Conservation (phyloP, 2,113 vertebrate genomes). For the Leuciscus idus region DNA sequence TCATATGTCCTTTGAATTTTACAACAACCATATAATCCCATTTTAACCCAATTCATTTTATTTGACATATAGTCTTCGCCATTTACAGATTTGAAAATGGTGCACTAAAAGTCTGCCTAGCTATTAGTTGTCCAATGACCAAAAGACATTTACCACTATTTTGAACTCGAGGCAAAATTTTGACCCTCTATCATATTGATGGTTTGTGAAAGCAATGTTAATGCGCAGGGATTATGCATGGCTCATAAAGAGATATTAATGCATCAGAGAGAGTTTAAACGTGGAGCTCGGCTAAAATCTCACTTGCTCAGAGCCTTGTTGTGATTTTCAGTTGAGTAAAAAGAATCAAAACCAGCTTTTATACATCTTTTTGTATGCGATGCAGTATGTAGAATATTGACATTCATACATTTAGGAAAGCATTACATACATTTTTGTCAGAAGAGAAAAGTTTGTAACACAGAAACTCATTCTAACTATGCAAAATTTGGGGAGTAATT, state of each 20-base stretch:
- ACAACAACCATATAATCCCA: neutral
- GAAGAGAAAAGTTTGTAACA: neutral
- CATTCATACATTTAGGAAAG: neutral
- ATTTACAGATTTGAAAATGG: neutral
- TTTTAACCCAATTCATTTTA: neutral
- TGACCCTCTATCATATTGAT: neutral
- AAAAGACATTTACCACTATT: neutral
- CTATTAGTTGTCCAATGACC: neutral
- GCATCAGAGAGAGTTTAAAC: neutral
- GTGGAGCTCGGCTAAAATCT: neutral
- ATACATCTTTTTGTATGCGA: neutral
- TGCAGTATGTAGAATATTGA: neutral
- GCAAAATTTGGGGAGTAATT: neutral
- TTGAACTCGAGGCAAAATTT: neutral
- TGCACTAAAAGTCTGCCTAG: constrained; percentile 30
- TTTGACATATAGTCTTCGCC: neutral
- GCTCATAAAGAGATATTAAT: neutral
- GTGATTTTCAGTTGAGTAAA: neutral
- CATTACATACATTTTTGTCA: neutral
- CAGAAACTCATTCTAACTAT: neutral
- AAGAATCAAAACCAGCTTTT: neutral
- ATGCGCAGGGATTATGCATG: neutral
- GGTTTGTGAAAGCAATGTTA: constrained; percentile 11
- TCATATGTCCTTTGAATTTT: neutral
- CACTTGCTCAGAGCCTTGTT: neutral